Conservation (phyloP, 2,888 invertebrate species). For the Melipona bicolor region DNA sequence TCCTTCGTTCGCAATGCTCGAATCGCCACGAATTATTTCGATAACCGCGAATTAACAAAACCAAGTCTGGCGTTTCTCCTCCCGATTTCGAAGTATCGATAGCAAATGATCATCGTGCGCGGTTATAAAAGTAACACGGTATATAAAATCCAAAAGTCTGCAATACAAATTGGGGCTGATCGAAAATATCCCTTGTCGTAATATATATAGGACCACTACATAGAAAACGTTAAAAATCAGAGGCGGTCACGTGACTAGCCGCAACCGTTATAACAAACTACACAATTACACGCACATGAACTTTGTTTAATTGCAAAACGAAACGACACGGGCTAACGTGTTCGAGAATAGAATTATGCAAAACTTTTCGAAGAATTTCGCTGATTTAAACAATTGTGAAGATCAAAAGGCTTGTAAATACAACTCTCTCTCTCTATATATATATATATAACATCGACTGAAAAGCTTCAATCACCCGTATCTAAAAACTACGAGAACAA, state of each 20-base stretch:
- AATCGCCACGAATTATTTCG: background rate
- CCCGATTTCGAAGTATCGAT: background rate
- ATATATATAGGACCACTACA: conserved; percentile 6
- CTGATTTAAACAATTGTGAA: conserved; percentile 20
- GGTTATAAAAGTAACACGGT: conserved; percentile 46
- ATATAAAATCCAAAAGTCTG: conserved; percentile 29
- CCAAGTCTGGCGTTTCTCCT: background rate
- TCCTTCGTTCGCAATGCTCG: background rate
- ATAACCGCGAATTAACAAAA: conserved; percentile 31
- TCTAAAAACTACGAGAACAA: conserved; percentile 34
- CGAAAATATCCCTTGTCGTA: conserved; percentile 2
- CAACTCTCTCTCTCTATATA: background rate
- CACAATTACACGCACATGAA: background rate
- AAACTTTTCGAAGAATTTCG: background rate
- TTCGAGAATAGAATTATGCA: background rate
- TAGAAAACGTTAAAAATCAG: conserved; percentile 25
- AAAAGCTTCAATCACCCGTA: background rate
- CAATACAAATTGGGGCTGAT: conserved; percentile 13
- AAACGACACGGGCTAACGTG: background rate
- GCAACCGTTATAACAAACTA: background rate
- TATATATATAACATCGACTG: background rate
- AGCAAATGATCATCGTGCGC: conserved; percentile 21
- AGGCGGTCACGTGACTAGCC: conserved; percentile 6
- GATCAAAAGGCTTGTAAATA: conserved; percentile 12
- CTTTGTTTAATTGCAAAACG: background rate